Evolutionary conservation across 2,797 vertebrate genomes (phyloP).

Genomic region (Novumbra hubbsi): DNA sequence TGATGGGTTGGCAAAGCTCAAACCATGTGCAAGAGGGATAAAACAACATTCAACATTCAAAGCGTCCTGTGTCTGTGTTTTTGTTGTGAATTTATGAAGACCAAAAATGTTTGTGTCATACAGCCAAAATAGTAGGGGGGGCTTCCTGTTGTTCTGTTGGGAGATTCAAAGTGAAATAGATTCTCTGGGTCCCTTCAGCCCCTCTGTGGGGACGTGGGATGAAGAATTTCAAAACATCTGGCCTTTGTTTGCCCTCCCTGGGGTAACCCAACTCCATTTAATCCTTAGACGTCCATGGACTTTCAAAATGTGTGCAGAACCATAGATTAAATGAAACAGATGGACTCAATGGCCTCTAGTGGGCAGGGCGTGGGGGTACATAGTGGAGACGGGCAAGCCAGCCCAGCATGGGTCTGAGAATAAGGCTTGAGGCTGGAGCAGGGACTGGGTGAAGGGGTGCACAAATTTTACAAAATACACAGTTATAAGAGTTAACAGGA

Average conservation of each 20-base stretch:
- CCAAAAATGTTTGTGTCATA: conserved; percentile 52
- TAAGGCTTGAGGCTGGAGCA: neutral
- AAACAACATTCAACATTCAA: conserved; percentile 52
- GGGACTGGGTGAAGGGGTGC: neutral
- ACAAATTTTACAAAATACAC: conserved; percentile 15
- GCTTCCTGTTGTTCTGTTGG: conserved; percentile 61
- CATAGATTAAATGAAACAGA: conserved; percentile 56
- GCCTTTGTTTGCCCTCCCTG: conserved; percentile 70
- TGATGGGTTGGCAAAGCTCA: conserved; percentile 32
- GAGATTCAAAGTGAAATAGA: conserved; percentile 67
- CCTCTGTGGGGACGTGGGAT: conserved; percentile 66
- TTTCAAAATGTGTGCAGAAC: conserved; percentile 54
- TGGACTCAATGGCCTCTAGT: conserved; percentile 56
- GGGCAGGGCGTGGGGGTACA: conserved; percentile 21
- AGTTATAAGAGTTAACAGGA: conserved; percentile 16
- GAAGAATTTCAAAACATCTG: conserved; percentile 75
- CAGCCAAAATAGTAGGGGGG: conserved; percentile 46
- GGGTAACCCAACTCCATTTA: conserved; percentile 69
- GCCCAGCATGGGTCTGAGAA: conserved; percentile 18
- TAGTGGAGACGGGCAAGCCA: conserved; percentile 1
- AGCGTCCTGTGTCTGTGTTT: conserved; percentile 52
- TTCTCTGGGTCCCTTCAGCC: conserved; percentile 59
- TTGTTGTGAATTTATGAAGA: conserved; percentile 56
- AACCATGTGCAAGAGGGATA: conserved; percentile 60
- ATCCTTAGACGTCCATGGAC: conserved; percentile 47